phyloP scores from a whole-genome alignment of 2,113 vertebrate genomes.

The Pyxicephalus adspersus region DNA sequence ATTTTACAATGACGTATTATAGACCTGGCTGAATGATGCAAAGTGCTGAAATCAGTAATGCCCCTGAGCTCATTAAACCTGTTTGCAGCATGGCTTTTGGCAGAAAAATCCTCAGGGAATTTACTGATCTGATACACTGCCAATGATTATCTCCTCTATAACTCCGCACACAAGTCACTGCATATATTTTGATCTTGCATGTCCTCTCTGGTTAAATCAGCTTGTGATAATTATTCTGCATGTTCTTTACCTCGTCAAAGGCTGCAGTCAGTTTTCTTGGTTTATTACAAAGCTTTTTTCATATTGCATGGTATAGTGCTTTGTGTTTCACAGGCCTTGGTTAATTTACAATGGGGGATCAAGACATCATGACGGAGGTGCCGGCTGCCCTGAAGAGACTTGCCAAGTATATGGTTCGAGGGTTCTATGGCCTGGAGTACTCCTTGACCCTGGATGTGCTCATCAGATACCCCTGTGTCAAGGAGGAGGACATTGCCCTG shows the following conservation, averaged over 20 bases:
- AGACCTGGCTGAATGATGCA: slow-evolving; percentile 40
- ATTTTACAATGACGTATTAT: slow-evolving; percentile 1
- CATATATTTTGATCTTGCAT: neutral
- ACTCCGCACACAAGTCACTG: neutral
- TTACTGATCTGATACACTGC: slow-evolving; percentile 2
- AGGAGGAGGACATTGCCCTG: slow-evolving; percentile 65
- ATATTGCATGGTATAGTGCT: neutral
- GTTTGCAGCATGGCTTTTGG: slow-evolving; percentile 17
- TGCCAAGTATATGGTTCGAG: slow-evolving; percentile 63
- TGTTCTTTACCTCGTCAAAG: too few species aligned
- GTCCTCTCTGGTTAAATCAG: neutral
- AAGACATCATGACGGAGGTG: neutral
- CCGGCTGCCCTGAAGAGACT: slow-evolving; percentile 62
- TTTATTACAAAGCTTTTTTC: neutral
- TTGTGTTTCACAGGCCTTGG: neutral
- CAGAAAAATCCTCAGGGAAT: slow-evolving; percentile 18
- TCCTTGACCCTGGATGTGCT: slow-evolving; percentile 61
- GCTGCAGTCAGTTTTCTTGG: too few species aligned
- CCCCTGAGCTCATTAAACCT: neutral
- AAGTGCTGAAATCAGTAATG: slow-evolving; percentile 32
- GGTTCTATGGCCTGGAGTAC: slow-evolving; percentile 64
- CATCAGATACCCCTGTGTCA: slow-evolving; percentile 64
- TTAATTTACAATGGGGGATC: slow-evolving; percentile 61
- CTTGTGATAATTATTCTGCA: neutral
- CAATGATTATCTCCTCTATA: neutral